Conservation (phyloP, 2,797 vertebrate genomes). For the Protonibea diacanthus region DNA sequence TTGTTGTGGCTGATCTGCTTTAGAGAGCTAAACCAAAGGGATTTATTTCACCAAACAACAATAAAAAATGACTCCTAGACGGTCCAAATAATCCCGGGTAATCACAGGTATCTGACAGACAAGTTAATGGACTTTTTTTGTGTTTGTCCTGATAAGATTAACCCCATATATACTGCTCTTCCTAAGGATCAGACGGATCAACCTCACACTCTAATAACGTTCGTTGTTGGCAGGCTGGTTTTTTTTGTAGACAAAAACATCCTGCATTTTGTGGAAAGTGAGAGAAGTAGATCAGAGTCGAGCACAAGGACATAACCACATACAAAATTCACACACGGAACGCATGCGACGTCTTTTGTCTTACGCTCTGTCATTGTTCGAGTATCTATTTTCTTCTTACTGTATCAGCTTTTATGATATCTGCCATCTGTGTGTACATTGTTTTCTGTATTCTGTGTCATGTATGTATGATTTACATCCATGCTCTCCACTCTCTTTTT, state of each 20-base stretch:
- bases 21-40: not conserved
- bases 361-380: conserved; percentile 27
- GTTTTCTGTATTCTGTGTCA: conserved; percentile 47
- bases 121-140: conserved; percentile 37
- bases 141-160: conserved; percentile 37
- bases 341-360: conserved; percentile 12
- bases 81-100: conserved; percentile 30
- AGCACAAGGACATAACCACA: conserved; percentile 38
- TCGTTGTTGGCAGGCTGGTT: conserved; percentile 13
- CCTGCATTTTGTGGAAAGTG: not conserved
- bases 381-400: conserved; percentile 19
- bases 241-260: conserved; percentile 8
- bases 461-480: conserved; percentile 52
- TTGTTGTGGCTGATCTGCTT: conserved; percentile 32
- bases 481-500: conserved; percentile 35
- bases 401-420: conserved; percentile 40
- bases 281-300: conserved; percentile 27
- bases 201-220: conserved; percentile 1
- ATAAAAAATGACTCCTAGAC: conserved; percentile 2
- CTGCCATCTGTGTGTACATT: conserved; percentile 54
- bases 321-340: conserved; percentile 21
- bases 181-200: conserved; percentile 7
- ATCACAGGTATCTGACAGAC: conserved; percentile 34
- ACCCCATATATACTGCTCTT: not conserved
- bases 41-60: conserved; percentile 22